A percentile compares a stretch with the other conserved stretches of the same genome.
These are phyloP conservation scores for Marisa cornuarietis DNA, from an alignment of 1,140 invertebrate genomes.

Conservation along the genomic window DNA sequence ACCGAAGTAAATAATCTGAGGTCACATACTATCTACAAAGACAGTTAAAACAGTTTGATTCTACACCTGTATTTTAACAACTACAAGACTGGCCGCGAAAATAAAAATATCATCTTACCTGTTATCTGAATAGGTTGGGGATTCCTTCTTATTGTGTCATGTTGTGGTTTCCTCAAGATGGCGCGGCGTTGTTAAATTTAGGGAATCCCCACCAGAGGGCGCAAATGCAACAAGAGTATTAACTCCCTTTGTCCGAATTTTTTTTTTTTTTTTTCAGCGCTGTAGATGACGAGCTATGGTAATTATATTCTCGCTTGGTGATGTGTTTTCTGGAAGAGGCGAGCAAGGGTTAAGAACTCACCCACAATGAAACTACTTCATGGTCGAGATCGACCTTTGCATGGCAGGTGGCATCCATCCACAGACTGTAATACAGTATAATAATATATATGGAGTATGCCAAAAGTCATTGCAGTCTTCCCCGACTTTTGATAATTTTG, in stretches of 20 bases:
- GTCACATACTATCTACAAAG: neutral
- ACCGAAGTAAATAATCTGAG: neutral
- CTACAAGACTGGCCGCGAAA: neutral
- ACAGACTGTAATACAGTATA: no score
- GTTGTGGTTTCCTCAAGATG: constrained; percentile 27
- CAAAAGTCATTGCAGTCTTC: no score
- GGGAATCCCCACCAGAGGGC: constrained; percentile 26
- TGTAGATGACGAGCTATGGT: neutral
- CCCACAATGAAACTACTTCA: neutral
- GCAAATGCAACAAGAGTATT: neutral
- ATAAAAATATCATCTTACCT: neutral
- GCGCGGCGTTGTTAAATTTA: constrained; percentile 20
- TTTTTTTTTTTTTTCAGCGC: no score
- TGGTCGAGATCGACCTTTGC: no score
- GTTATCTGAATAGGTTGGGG: constrained; percentile 3
- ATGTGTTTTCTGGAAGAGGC: neutral
- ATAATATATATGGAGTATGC: no score
- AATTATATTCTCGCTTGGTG: neutral
- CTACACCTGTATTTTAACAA: neutral
- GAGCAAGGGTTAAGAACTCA: neutral
- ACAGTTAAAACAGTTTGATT: neutral
- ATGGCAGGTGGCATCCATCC: no score
- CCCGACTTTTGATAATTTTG: no score
- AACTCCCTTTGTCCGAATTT: neutral
- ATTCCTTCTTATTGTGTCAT: constrained; percentile 27